phyloP scores from a whole-genome alignment of 1,140 invertebrate species.

The Cepaea nemoralis region DNA sequence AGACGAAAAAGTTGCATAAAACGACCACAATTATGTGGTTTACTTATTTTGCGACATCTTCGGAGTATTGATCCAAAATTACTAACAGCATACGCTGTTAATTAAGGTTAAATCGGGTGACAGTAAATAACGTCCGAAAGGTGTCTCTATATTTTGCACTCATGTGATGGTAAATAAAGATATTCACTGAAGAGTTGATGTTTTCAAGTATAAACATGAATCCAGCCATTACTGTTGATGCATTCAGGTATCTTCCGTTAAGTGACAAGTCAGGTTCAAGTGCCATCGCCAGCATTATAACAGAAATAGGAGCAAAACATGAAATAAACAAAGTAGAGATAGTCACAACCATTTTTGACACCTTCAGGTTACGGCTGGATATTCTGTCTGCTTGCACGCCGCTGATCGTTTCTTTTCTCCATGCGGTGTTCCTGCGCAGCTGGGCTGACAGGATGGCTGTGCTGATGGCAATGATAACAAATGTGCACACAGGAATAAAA shows the following conservation, averaged over 20 bases:
- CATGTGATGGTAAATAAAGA: conserved; percentile 14
- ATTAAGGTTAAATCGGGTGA: too few relatives aligned
- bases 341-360: conserved; percentile 20
- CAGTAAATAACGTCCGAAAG: too few relatives aligned
- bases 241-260: neutral
- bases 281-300: neutral
- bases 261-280: neutral
- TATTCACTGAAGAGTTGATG: neutral
- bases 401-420: neutral
- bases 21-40: too few relatives aligned
- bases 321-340: too few relatives aligned
- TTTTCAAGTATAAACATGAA: too few relatives aligned
- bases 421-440: neutral
- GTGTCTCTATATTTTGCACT: too few relatives aligned
- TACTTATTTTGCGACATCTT: too few relatives aligned
- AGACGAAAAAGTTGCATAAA: too few relatives aligned
- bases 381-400: neutral
- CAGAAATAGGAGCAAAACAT: neutral
- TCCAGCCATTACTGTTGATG: too few relatives aligned
- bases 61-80: too few relatives aligned
- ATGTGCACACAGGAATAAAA: neutral
- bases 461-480: neutral
- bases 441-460: neutral
- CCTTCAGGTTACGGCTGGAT: neutral
- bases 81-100: too few relatives aligned